phyloP scores from a whole-genome alignment of 2,888 invertebrate genomes.

The Anthrax anthrax region DNA sequence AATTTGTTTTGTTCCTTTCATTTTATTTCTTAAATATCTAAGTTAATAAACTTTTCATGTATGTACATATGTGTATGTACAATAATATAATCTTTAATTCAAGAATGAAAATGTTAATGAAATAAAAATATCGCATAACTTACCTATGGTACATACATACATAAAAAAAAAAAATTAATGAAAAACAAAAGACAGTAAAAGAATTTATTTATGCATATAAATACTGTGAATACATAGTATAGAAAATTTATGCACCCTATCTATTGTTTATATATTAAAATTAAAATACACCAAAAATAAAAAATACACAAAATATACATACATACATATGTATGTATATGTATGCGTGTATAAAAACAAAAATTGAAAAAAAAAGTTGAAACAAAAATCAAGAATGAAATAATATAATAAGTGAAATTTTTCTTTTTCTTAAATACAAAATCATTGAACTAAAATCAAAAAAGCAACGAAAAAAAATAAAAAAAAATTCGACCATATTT shows the following conservation, averaged over 20 bases:
- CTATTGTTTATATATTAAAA: background rate
- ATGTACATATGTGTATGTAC: too few species aligned
- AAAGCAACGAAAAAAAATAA: background rate
- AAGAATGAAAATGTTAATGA: too few species aligned
- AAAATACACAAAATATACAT: background rate
- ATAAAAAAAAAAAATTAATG: too few species aligned
- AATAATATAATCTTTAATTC: too few species aligned
- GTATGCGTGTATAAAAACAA: background rate
- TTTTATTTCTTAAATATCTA: too few species aligned
- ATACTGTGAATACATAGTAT: background rate
- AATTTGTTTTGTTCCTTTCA: too few species aligned
- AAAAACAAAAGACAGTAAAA: background rate
- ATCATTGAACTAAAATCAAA: background rate
- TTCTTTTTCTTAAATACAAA: background rate
- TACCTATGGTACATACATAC: too few species aligned
- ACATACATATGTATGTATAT: too few species aligned
- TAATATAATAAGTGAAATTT: background rate
- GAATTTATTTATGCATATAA: background rate
- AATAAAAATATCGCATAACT: too few species aligned
- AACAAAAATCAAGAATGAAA: background rate
- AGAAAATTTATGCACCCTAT: constrained; percentile 1
- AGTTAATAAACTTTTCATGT: too few species aligned
- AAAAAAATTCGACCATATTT: background rate
- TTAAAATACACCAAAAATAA: too few species aligned
- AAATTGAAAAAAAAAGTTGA: background rate